These are phyloP conservation scores for Platyura marginata DNA, from an alignment of 1,140 invertebrate species.

Conservation along the genomic window DNA sequence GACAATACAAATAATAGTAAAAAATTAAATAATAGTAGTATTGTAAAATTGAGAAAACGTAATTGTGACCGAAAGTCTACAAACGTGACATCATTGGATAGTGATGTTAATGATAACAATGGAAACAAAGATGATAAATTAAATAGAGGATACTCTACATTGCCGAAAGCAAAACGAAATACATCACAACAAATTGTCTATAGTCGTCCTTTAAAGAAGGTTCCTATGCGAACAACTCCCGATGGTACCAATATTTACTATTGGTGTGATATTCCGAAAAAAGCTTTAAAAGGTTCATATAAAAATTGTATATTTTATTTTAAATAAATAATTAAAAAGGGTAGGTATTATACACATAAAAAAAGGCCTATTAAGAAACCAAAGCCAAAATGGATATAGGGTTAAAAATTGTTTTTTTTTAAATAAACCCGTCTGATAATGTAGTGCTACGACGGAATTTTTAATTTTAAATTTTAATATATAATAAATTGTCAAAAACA, in stretches of 20 bases:
- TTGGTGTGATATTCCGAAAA: conserved; percentile 54
- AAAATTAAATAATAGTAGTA: too few relatives aligned
- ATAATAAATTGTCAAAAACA: too few relatives aligned
- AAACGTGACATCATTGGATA: conserved; percentile 4
- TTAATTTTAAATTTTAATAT: too few relatives aligned
- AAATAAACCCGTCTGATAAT: too few relatives aligned
- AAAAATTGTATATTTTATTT: too few relatives aligned
- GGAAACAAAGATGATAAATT: conserved; percentile 8
- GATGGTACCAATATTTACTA: conserved; percentile 68
- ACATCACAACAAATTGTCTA: neutral
- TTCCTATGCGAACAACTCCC: conserved; percentile 53
- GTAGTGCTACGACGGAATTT: too few relatives aligned
- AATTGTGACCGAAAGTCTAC: neutral
- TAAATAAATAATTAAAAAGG: too few relatives aligned
- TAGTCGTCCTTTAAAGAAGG: conserved; percentile 24
- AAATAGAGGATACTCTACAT: neutral
- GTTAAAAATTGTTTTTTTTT: too few relatives aligned
- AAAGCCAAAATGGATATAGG: too few relatives aligned
- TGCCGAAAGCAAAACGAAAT: neutral
- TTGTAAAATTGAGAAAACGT: too few relatives aligned
- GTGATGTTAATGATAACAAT: conserved; percentile 25
- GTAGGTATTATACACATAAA: too few relatives aligned
- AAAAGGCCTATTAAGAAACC: too few relatives aligned
- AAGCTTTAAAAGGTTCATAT: conserved; percentile 27
- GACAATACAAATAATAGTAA: neutral